Percentiles rank a stretch among this genome's conserved stretches.
Evolutionary conservation across 2,888 invertebrate genomes (phyloP).

Genomic region (Pristionchus exspectatus): DNA sequence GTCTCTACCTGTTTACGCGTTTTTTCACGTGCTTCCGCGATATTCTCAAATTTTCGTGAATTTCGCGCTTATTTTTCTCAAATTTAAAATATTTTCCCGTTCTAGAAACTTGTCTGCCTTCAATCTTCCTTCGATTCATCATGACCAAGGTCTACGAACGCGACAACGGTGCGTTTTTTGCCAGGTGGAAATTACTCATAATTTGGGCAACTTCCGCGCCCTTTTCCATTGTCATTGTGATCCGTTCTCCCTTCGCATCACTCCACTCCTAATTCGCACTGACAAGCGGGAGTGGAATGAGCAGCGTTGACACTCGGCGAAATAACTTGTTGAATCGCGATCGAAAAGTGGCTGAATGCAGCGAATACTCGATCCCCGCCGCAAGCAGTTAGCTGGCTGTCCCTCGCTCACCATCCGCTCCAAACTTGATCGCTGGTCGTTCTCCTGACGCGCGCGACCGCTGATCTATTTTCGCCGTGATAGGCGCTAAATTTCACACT

Average conservation of each 20-base stretch:
- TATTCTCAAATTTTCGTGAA: neutral
- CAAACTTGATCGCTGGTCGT: constrained; percentile 23
- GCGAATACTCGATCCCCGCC: constrained; percentile 17
- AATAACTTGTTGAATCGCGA: neutral
- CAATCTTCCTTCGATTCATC: neutral
- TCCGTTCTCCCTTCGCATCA: neutral
- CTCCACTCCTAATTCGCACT: neutral
- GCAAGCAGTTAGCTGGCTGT: neutral
- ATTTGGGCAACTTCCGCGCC: neutral
- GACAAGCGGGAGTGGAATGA: constrained; percentile 20
- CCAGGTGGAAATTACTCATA: neutral
- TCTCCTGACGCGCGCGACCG: constrained; percentile 9
- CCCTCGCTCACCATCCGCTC: neutral
- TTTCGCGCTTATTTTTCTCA: neutral
- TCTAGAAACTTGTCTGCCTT: constrained; percentile 33
- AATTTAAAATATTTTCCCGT: neutral
- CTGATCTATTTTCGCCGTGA: neutral
- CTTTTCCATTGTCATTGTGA: neutral
- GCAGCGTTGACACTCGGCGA: constrained; percentile 17
- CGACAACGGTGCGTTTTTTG: constrained; percentile 33
- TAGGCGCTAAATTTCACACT: constrained; percentile 42
- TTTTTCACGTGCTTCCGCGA: neutral
- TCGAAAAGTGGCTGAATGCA: neutral
- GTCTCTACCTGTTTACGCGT: neutral
- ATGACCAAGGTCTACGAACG: constrained; percentile 51